Evolutionary conservation across 2,888 invertebrate species (phyloP).

Genomic region (Habroteleia sp.): DNA sequence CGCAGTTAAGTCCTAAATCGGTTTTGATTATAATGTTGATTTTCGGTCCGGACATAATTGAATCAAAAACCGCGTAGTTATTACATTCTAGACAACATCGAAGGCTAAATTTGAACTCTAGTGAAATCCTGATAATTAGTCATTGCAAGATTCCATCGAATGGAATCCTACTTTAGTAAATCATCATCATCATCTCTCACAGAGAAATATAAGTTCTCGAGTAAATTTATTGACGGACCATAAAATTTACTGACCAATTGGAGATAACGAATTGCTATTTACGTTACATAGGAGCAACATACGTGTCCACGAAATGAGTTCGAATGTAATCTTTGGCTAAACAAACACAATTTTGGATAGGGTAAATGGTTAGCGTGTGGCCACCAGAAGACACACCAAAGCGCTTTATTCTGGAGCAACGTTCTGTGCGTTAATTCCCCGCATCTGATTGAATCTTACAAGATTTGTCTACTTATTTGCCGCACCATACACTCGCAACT

Average conservation of each 20-base stretch:
- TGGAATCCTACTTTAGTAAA: slow-evolving; percentile 31
- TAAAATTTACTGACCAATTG: slow-evolving; percentile 3
- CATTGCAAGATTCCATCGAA: too few relatives aligned
- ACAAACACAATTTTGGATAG: slow-evolving; percentile 43
- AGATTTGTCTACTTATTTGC: slow-evolving; percentile 65
- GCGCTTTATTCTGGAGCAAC: slow-evolving; percentile 40
- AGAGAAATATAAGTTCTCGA: slow-evolving; percentile 1
- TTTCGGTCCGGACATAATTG: slow-evolving; percentile 1
- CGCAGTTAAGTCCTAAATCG: not conserved
- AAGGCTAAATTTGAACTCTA: too few relatives aligned
- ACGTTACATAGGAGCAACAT: slow-evolving; percentile 12
- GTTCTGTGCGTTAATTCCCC: slow-evolving; percentile 57
- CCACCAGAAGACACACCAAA: slow-evolving; percentile 49
- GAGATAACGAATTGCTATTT: slow-evolving; percentile 31
- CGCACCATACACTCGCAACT: slow-evolving; percentile 45
- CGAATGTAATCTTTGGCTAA: slow-evolving; percentile 57
- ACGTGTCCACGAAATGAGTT: slow-evolving; percentile 30
- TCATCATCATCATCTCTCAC: slow-evolving; percentile 40
- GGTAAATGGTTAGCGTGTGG: slow-evolving; percentile 35
- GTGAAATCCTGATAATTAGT: too few relatives aligned
- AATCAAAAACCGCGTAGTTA: too few relatives aligned
- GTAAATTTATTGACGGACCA: slow-evolving; percentile 21
- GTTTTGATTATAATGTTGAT: slow-evolving; percentile 1
- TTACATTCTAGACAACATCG: too few relatives aligned
- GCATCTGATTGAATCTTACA: slow-evolving; percentile 64